phyloP scores from a whole-genome alignment of 2,797 vertebrate genomes.

The Eulemur rubriventer region DNA sequence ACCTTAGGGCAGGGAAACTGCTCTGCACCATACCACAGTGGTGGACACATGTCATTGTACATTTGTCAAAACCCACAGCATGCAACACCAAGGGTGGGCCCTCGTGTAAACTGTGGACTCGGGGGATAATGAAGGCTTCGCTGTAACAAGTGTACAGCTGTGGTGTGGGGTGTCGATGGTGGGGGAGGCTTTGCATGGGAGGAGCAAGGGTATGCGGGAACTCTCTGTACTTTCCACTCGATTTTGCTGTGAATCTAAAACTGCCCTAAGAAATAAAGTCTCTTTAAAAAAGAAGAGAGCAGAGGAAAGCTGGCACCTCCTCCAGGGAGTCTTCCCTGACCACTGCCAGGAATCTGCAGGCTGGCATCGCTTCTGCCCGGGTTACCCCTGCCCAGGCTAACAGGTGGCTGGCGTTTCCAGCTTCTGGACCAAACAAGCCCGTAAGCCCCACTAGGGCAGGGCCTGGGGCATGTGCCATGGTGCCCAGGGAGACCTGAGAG shows the following conservation, averaged over 20 bases:
- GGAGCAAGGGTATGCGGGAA: accelerated
- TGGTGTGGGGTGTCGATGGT: not conserved
- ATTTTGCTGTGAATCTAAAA: not conserved
- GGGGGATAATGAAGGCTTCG: not conserved
- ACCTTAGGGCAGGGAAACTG: accelerated
- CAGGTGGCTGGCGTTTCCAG: not conserved
- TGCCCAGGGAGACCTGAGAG: not conserved
- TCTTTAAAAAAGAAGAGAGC: not conserved
- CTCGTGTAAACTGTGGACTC: accelerated
- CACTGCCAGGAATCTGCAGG: not conserved
- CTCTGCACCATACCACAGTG: accelerated
- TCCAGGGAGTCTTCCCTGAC: not conserved
- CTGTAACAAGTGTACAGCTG: accelerated
- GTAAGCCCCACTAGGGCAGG: not conserved
- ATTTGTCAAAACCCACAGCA: not conserved
- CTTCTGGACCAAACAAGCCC: not conserved
- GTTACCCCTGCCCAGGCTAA: not conserved
- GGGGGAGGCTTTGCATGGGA: not conserved
- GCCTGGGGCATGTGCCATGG: accelerated
- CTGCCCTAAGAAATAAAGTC: not conserved
- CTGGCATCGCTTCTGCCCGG: accelerated
- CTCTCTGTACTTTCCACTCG: not conserved
- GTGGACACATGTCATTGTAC: accelerated
- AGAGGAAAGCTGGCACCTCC: not conserved
- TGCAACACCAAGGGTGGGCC: not conserved